Evolutionary conservation across 35 echinoderm and acorn worm genomes (phyloP), one percentile per base, ranked within the genome.

Genomic region (Diadema setosum): DNA sequence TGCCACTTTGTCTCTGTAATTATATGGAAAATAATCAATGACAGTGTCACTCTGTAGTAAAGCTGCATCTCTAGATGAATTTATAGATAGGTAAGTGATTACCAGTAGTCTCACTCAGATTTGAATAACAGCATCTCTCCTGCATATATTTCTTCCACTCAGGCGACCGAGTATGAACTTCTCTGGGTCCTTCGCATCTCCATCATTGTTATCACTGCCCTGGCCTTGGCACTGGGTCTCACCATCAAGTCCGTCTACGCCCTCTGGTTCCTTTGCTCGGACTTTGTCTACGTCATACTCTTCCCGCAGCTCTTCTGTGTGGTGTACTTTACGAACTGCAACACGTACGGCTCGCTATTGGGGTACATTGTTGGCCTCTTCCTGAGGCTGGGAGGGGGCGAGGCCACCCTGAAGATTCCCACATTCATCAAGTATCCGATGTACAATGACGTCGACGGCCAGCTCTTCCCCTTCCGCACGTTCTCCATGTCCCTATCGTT

Each of bases 301-400:
- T 99, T 99, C 48, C 96, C 96, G 9, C 96, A 99, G 45, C 86
- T 99, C 29, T 99, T 99, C 58, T 99, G 96, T 30, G 92, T 99
- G 2, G 85, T 99, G 14, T 99, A 99, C 59, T 99, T 99, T 75
- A 35, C 39, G 21, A 85, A 76, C 57, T 94, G 93, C 58, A 99
- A 99, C 78, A 94, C 93, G 9, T 99, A 99, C 17, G 96, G 96
- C 20, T 99, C 96, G 3, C 50, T 99, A 11, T 5, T 36, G 17
- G 96, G 93, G 4, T 99, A 99, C 58, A 84, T 95, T 25, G 24
- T 99, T 5, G 96, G 89, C 49, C 75, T 99, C 14, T 83, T 99
- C 42, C 81, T 99, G 21, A 46, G 96, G 12, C 42, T 99, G 8
- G 89, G 85, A 2, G 96, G 96, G 8, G 96, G 96, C 1, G 93